Evolutionary conservation across 2,888 invertebrate genomes (phyloP), one percentile per base, ranked within the genome.

Genomic region (Caenorhabditis sp.): DNA sequence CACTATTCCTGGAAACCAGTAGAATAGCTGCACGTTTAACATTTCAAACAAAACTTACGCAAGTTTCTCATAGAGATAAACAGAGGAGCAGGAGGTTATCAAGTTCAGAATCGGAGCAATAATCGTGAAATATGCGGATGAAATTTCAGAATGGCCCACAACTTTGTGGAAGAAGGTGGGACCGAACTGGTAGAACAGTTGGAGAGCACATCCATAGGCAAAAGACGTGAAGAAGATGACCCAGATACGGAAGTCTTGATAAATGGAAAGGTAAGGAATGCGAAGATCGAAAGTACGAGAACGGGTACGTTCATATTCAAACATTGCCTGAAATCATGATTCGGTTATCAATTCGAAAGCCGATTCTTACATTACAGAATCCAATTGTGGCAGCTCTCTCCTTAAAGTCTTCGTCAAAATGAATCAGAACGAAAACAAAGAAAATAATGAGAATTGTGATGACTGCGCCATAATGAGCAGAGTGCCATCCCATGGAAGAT

Each of bases 211-310:
- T 70, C 86, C 86, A 59, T 88, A 86, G 5, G 85, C 87, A 61
- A 87, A 88, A 0, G 85, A 82, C 16, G 85, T 85, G 58, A 88
- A 75, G 58, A 88, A 85, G 22, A 77, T 84, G 10, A 84, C 82
- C 88, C 88, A 88, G 41, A 86, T 80, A 19, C 77, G 75, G 59
- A 84, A 82, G 49, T 87, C 87, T 68, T 88, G 88, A 51, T 88
- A 88, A 47, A 88, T 88, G 22, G 88, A 88, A 0, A 88, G 61
- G 49, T 87, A 88, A 10, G 88, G 88, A n/a, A 88, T 84, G 10
- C 83, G 82, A 38, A 87, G 82, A 38, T 84, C 81, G 41, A 88
- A 83, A 6, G 76, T 84, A 16, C 82, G 80, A 14, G 88, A 88
- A 64, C 86, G 84, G 0, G 85, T 80, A 22, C 86, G 54, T 47